These are phyloP conservation scores for Ianthella basta DNA, from an alignment of 37 sponge, comb jelly and placozoan species.

Conservation along the genomic window DNA sequence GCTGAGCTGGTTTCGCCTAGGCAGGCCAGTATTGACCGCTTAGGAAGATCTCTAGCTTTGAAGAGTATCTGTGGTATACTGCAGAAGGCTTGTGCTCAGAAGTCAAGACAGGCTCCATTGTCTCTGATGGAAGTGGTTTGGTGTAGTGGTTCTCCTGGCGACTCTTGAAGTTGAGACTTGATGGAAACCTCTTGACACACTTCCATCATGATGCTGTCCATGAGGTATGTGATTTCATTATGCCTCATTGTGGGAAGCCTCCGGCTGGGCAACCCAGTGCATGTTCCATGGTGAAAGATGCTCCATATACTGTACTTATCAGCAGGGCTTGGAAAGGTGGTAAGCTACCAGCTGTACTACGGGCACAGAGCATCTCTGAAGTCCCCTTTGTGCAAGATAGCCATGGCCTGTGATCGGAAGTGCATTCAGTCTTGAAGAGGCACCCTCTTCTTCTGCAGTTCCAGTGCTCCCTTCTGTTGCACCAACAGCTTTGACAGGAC, in stretches of 20 bases:
- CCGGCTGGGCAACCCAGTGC: background rate
- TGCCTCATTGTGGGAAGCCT: conserved; percentile 9
- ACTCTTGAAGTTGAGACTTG: conserved; percentile 1
- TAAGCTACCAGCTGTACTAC: background rate
- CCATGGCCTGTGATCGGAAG: background rate
- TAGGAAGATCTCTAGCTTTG: background rate
- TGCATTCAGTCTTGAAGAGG: background rate
- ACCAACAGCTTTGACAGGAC: background rate
- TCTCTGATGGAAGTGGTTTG: background rate
- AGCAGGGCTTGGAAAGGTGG: background rate
- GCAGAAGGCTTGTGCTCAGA: background rate
- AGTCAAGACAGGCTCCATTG: background rate
- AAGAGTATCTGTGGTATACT: background rate
- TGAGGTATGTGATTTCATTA: background rate
- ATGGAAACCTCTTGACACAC: background rate
- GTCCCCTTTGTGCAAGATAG: conserved; percentile 6
- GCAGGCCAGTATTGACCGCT: too few relatives aligned
- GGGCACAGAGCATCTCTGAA: background rate
- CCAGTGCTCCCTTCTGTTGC: conserved; percentile 7
- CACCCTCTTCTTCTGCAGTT: background rate
- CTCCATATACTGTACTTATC: background rate
- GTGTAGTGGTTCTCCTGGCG: background rate
- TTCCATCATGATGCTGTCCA: background rate
- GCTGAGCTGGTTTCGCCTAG: too few relatives aligned
- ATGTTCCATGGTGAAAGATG: conserved; percentile 8